Percentiles rank a stretch among this genome's conserved stretches.
Evolutionary conservation across 1,140 invertebrate genomes (phyloP).

Genomic region (Ylistrum balloti): DNA sequence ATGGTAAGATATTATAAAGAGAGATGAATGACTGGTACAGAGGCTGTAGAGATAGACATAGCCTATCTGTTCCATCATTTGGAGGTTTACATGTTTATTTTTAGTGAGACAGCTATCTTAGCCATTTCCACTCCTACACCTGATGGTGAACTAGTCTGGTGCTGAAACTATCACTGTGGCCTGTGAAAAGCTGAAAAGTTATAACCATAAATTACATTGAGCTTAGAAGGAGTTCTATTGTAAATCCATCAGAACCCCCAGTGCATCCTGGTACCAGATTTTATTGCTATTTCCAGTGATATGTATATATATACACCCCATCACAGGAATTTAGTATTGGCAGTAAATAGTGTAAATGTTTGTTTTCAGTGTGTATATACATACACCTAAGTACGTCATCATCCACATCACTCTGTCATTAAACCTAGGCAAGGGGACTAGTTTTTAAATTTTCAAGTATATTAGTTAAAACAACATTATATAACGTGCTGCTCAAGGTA

Average conservation of each 20-base stretch:
- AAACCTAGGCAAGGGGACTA: not conserved
- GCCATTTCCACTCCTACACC: not conserved
- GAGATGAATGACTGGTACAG: too few relatives aligned
- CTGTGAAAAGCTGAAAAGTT: not conserved
- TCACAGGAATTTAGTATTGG: constrained; percentile 24
- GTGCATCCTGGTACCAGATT: not conserved
- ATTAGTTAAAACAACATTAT: not conserved
- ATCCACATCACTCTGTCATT: not conserved
- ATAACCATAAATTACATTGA: constrained; percentile 29
- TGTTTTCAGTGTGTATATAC: not conserved
- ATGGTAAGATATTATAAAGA: not conserved
- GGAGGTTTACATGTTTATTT: not conserved
- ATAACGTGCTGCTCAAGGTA: too few relatives aligned
- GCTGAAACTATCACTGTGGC: not conserved
- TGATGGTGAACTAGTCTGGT: not conserved
- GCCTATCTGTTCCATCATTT: not conserved
- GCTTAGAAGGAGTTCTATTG: not conserved
- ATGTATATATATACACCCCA: not conserved
- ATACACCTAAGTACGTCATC: not conserved
- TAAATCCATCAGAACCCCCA: not conserved
- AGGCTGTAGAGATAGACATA: not conserved
- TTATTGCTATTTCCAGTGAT: constrained; percentile 20
- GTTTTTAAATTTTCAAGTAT: not conserved
- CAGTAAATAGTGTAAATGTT: constrained; percentile 16
- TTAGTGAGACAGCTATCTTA: not conserved